Evolutionary conservation across 2,113 vertebrate species (phyloP), one percentile per base, ranked within the genome.

Genomic region (Lasiurus borealis): DNA sequence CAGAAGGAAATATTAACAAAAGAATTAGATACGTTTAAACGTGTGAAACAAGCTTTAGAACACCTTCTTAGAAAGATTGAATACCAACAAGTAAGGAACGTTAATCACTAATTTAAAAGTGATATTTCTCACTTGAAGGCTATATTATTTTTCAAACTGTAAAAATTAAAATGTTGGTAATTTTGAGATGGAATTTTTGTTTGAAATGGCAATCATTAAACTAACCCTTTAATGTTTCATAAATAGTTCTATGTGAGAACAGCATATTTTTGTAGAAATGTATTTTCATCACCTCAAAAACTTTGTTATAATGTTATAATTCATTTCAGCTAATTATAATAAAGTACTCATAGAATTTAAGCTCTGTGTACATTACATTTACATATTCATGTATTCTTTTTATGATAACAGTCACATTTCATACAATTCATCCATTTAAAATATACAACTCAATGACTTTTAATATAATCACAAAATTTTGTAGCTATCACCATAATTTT

Each of bases 1-100:
- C 99, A 99, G 94, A 98, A 97, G 73, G 97, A 97, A 93, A 98
- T 99, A 84, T 85, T 99, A 96, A 94, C 98, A 95, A 98, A 98
- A 86, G 98, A 99, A 95, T 90, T 99, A 97, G 98, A 98, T 77
- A 97, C 97, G 75, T 99, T 99, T 89, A 98, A 95, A 95, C 34
- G 18, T 40, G 96, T 98, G 34, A 99, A 99, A 96, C 97, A 97
- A 94, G 97, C 97, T 57, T 98, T 99, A 80, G 97, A 98, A n/a
- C 97, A 98, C 84, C 98, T 97, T 92, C 95, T 99, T 85, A 98
- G 97, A 94, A 96, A 97, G 78, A 95, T 98, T 34, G 97, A 98
- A 91, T 91, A 97, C 80, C 90, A 96, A 76, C 98, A 99, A 98
- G 98, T 99, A 97, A 91, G 98, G 90, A 44, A 11, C 8, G 31